phyloP scores from a whole-genome alignment of 2,797 vertebrate species.

The Aldrovandia affinis region DNA sequence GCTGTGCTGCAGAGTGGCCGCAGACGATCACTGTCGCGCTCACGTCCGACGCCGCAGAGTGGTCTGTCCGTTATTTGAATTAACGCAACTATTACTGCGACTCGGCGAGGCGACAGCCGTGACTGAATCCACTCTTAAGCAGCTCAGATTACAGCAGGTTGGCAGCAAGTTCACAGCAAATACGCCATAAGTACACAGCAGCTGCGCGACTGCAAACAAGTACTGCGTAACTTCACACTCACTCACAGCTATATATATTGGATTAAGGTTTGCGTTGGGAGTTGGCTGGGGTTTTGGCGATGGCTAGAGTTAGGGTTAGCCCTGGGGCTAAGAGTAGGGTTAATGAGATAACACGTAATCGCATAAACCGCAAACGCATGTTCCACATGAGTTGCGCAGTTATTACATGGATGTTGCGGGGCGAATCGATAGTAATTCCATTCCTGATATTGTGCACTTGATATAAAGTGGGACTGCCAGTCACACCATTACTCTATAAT shows the following conservation, averaged over 20 bases:
- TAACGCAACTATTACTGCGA: not conserved
- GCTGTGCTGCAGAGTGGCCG: not conserved
- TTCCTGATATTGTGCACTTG: constrained; percentile 1
- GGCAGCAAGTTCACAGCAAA: not conserved
- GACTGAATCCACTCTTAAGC: not conserved
- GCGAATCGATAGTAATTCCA: not conserved
- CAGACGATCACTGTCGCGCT: not conserved
- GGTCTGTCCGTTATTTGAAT: not conserved
- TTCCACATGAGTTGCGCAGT: not conserved
- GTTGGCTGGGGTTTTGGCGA: not conserved
- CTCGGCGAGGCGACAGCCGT: not conserved
- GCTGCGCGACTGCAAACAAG: too few species aligned
- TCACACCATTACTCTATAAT: not conserved
- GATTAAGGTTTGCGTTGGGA: not conserved
- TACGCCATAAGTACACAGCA: not conserved
- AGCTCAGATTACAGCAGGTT: not conserved
- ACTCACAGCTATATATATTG: not conserved
- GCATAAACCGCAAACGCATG: not conserved
- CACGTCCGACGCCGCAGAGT: not conserved
- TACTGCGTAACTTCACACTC: too few species aligned
- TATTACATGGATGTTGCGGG: constrained; percentile 2
- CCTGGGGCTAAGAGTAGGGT: not conserved
- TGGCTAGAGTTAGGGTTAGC: not conserved
- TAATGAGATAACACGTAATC: not conserved
- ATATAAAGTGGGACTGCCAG: not conserved